Conservation (phyloP, 2,113 vertebrate genomes). For the Lagopus leucura region DNA sequence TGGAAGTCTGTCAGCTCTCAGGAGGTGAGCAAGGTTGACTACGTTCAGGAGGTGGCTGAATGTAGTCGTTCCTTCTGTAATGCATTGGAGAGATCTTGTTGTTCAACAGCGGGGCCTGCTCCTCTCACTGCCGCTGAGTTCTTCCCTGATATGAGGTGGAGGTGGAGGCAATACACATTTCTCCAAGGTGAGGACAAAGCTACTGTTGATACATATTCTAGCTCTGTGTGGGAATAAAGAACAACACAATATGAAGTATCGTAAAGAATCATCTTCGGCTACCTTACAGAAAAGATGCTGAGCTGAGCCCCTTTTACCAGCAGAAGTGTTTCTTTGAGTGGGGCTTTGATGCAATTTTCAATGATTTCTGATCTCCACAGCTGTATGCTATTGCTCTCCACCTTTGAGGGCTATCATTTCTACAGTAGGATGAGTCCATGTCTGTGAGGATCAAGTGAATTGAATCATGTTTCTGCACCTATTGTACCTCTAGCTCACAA, state of each 20-base stretch:
- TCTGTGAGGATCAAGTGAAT: not conserved
- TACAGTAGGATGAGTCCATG: not conserved
- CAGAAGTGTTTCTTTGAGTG: not conserved
- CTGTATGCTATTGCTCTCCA: not conserved
- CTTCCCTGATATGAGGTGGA: not conserved
- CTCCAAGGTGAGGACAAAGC: not conserved
- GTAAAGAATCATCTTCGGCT: not conserved
- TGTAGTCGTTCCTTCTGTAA: not conserved
- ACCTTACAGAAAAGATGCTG: not conserved
- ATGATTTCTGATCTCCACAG: not conserved
- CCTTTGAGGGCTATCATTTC: not conserved
- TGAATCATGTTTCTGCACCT: not conserved
- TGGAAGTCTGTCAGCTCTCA: not conserved
- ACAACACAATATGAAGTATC: not conserved
- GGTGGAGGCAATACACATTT: not conserved
- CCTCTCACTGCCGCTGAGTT: not conserved
- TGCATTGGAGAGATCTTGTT: fast-evolving
- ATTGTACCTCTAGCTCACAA: not conserved
- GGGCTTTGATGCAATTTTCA: not conserved
- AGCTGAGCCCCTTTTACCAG: not conserved
- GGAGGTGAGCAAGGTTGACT: not conserved
- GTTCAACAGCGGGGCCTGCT: fast-evolving
- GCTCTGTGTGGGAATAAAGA: not conserved
- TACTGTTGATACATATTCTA: fast-evolving
- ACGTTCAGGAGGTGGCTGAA: not conserved